Evolutionary conservation across 2,888 invertebrate genomes (phyloP), one percentile per base, ranked within the genome.

Genomic region (Napeogenes sylphis): DNA sequence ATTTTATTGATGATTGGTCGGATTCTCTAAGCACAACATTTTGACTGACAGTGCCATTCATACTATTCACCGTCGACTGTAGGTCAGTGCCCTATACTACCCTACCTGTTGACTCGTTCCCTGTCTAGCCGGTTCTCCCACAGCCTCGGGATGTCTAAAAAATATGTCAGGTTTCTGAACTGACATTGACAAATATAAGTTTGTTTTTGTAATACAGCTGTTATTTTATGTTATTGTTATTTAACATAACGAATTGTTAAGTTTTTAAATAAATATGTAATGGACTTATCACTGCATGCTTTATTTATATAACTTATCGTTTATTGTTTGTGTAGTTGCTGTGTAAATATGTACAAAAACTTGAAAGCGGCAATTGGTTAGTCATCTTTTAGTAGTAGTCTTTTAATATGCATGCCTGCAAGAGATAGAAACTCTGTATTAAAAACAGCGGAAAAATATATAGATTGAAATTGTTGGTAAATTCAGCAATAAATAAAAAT

Each of bases 31-130:
- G 82, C 79, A 80, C 80, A 78, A 80, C 73, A 73, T 64, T 72
- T 69, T 63, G 56, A 64, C 61, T 55, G 56, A 71, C 81, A 42
- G 42, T 42, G 78, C 78, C 87, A 88, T 88, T 87, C 84, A 87
- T 84, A 75, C 74, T 71, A 77, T 81, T 82, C 81, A 76, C 71
- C 75, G 79, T 71, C 77, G 78, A 74, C 80, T 82, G 80, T 87
- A 82, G 90, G 90, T 90, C 90, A 89, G 81, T 90, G 90, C 87
- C 89, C 89, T 81, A 78, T 80, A 51, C 51, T 51, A 71, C 80
- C 81, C 83, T 87, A 87, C 90, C 90, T 89, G 90, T 89, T 88
- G 86, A 81, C 78, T 80, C 74, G 76, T 71, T 80, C 82, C 84
- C 79, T 71, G 84, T 76, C 80, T 74, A 83, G 80, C 90, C 85